Evolutionary conservation across 2,888 invertebrate species (phyloP).

Genomic region (Coecobrya sp.): DNA sequence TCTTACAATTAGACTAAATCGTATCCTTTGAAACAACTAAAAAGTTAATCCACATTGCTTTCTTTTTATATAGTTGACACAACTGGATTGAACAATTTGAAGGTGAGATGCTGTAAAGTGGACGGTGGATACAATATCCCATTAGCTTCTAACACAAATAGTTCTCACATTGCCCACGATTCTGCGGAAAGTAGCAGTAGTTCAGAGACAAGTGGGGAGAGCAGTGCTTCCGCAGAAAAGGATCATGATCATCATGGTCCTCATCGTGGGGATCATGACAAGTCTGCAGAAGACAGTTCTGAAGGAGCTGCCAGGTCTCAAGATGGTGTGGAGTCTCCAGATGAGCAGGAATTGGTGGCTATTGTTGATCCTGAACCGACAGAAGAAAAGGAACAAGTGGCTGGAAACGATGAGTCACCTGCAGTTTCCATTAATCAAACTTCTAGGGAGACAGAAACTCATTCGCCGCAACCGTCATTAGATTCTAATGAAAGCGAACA

Average conservation of each 20-base stretch:
- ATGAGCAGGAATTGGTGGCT: constrained; percentile 49
- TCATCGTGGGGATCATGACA: constrained; percentile 43
- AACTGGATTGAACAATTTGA: constrained; percentile 80
- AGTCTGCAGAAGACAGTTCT: constrained; percentile 3
- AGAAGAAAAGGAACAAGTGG: not conserved
- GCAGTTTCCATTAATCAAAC: not conserved
- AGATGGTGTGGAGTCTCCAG: constrained; percentile 6
- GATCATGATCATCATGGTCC: not conserved
- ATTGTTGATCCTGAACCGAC: constrained; percentile 41
- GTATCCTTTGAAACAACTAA: no score
- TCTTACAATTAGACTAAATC: not conserved
- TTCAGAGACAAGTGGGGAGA: not conserved
- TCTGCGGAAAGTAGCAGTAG: constrained; percentile 51
- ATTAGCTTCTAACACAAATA: not conserved
- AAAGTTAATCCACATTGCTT: no score
- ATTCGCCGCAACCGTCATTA: not conserved
- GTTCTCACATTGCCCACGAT: not conserved
- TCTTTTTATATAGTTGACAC: constrained; percentile 74
- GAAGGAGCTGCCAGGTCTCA: not conserved
- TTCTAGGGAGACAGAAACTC: not conserved
- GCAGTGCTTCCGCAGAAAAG: constrained; percentile 39
- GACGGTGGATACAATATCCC: not conserved
- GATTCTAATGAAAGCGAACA: not conserved
- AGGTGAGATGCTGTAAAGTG: constrained; percentile 78
- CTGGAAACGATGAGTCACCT: not conserved